Base-by-base conservation (phyloP, 2,888 invertebrate genomes). In the Eupithecia abbreviata region DNA sequence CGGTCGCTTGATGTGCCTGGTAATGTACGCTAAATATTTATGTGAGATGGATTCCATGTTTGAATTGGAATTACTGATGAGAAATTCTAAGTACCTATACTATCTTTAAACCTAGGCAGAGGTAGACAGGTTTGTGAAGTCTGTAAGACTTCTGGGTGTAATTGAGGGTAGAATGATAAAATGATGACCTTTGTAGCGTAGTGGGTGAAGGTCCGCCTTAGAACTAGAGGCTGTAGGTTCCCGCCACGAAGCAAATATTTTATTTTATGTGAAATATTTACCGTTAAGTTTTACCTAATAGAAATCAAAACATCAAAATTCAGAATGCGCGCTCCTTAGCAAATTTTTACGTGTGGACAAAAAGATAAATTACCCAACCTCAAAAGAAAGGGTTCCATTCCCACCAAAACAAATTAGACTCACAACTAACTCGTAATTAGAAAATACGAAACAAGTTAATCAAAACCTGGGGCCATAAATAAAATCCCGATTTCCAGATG, bases 1-100 rank as follows among this genome's bases (percentile, higher is more conserved):
- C 85, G 93, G 93, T 93, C 86, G 85, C 87, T 87, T 84, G 82
- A 86, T 90, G 87, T 83, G 84, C 86, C 88, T 87, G 81, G 84
- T 88, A 84, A 86, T 84, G 84, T 85, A 84, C 81, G 80, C 58
- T 75, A 77, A 77, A 81, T 77, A 75, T 79, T 77, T 71, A 79
- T 67, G 69, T 55, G 65, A 71, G 62, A 68, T 76, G 62, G 72
- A 76, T 65, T 45, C 47, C 65, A 69, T 45, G 47, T 49, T 69
- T 47, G 47, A 69, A 68, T 45, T 42, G 7, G 49, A 66, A 67
- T 42, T 30, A 51, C 4, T 45, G 41, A 66, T 41, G 42, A 66
- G 42, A 66, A 66, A 42, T 41, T 66, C 41, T 30, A 65, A 13
- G 13, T 62, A 55, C n/a, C 51, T 51, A 5, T 55, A 55, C n/a